Base-by-base conservation (phyloP, 2,797 vertebrate genomes). In the Acrossocheilus fasciatus region DNA sequence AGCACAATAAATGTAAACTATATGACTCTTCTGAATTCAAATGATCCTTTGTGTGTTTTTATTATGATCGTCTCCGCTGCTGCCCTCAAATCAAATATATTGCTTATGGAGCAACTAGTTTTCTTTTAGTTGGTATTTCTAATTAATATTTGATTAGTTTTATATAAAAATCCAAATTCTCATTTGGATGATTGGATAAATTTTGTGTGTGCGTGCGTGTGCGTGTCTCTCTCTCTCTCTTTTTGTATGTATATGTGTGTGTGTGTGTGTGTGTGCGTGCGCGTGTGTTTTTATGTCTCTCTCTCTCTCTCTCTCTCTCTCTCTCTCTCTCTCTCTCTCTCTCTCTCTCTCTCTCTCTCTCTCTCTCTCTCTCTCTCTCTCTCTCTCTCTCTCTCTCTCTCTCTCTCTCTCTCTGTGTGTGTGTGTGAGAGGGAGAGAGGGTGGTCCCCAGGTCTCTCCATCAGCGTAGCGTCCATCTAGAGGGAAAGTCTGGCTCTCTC, bases 401-500 rank as follows among this genome's bases (percentile, higher is more conserved):
- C 4, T 6, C 5, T 39, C 39, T 39, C 4, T 6, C 36, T 39
- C 36, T 39, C 4, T 39, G 50, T 52, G 17, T 52, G 52, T 54
- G 52, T 54, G 52, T 54, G 52, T 20, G 52, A 20, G 39, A 11
- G 43, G 2, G 39, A 7, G 39, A 41, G 39, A 41, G 7, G 39
- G 7, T 45, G 43, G 43, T 45, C 9, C 43, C 43, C 43, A 10
- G 43, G 12, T 76, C 74, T 69, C 64, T 81, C 45, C 45, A 2
- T 69, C 4, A 69, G 72, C 15, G 62, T 43, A 73, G 92, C 91
- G 91, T 93, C 30, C 2, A 6, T 66, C 14, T 30, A 15, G 30
- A 34, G 30, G 64, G 64, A 66, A 34, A 66, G 64, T 66, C 94
- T 93, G 92, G 92, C 93, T 90, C 89, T 88, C 92, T 92, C 90